Evolutionary conservation across 2,113 vertebrate genomes (phyloP), one percentile per base, ranked within the genome.

Genomic region (Hepsetus odoe): DNA sequence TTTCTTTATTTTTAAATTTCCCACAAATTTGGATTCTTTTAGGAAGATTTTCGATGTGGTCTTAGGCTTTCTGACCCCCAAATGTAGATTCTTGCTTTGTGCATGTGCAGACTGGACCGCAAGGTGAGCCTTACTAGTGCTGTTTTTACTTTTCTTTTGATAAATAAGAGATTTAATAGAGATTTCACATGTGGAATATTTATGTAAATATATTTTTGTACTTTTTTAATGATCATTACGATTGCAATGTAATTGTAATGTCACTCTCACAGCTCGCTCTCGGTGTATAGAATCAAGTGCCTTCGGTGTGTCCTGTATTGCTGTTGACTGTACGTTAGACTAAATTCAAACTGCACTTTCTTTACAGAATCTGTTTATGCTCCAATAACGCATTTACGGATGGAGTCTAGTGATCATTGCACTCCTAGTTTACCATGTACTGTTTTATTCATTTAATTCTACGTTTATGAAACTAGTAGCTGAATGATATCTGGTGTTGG

Each of bases 121-220:
- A 61, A 26, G 16, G 58, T 32, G 46, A 76, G 24, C 61, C 53
- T 78, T 49, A 71, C 1, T 49, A 28, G 38, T 58, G 38, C 33
- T 70, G 18, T 77, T 61, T 69, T 51, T 26, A 74, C 12, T n/a
- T 8, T 56, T 56, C 5, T 51, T 22, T 24, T 56, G n/a, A 33
- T 59, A 16, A 20, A 18, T 62, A 9, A 59, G 33, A 20, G 4
- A 28, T 13, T 61, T 62, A 70, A 1, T 71, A 76, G 66, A 71
- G 16, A 7, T 71, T 78, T 55, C 64, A 53, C 28, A 49, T 42
- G 32, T 72, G 6, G 40, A 49, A 46, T 49, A 30, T 61, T 8
- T 10, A 22, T 65, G 61, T 12, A 26, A 40, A 30, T 74, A 49
- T 68, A 69, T 77, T 79, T 79, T 79, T 79, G 33, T 79, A 79